Base-by-base conservation (phyloP, 1,140 invertebrate genomes). In the Philopotamus ludificatus region DNA sequence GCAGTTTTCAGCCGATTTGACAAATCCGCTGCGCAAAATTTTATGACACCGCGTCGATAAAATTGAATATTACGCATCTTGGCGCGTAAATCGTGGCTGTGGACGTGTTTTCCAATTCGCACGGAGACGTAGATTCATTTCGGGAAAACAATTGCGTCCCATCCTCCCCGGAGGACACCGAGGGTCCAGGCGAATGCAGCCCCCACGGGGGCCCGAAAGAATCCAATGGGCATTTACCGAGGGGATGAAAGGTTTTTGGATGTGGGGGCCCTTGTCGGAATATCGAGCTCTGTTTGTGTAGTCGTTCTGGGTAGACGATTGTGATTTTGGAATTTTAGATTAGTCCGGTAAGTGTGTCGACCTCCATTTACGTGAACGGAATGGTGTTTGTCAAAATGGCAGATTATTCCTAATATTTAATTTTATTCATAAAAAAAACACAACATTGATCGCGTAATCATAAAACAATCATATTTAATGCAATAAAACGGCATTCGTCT, bases 231-330 rank as follows among this genome's bases (percentile, higher is more conserved):
- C 54, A 39, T 57, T 57, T 57, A 57, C 23, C 10, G 39, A 16
- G 9, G 39, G 39, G 54, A 57, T 57, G 54, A 57, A 57, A 57
- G 54, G 25, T 55, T 55, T 55, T 55, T 55, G 51, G 15, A 16
- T 25, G n/a, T n/a, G n/a, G 23, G 23, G 34, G 21, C 39, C 18
- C 54, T 57, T 39, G 39, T 21, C 39, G n/a, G 54, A 57, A 42
- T 57, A 57, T 42, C n/a, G 54, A 42, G 39, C 54, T 42, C 1
- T 57, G 54, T 57, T 57, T 57, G 54, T 7, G 15, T 57, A 57
- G 15, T 57, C 54, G 54, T 21, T 57, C 42, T 57, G 53, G 34
- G 53, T 34, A 39, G 26, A 55, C 50, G 50, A 53, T 53, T 53
- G 23, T 25, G 28, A 28, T 12, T 34, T 34, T 34, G 28, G 12